phyloP scores from a whole-genome alignment of 2,113 vertebrate genomes.

The Sinocyclocheilus maitianheensis region DNA sequence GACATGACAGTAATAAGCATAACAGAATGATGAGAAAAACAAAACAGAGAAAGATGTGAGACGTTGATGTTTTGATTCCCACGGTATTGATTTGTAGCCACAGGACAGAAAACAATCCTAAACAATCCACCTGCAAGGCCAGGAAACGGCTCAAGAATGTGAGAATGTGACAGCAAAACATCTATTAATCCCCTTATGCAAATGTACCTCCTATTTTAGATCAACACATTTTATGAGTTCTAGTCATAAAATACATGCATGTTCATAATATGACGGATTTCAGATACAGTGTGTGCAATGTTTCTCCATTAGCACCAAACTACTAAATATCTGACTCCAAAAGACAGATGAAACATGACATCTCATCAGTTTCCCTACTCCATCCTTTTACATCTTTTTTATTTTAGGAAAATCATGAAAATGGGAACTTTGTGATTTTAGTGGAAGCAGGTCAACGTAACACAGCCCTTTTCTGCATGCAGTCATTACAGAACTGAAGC shows the following conservation, averaged over 20 bases:
- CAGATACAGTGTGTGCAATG: neutral
- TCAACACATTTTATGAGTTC: neutral
- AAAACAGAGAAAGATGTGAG: neutral
- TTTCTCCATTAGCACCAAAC: neutral
- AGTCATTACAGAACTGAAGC: neutral
- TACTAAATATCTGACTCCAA: neutral
- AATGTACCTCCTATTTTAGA: neutral
- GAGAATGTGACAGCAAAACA: neutral
- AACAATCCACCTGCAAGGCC: neutral
- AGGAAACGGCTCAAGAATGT: neutral
- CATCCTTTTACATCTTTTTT: neutral
- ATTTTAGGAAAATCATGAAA: neutral
- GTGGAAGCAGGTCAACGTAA: neutral
- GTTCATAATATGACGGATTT: neutral
- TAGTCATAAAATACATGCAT: neutral
- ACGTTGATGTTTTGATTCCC: neutral
- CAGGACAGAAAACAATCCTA: conserved; percentile 3
- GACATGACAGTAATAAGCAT: neutral
- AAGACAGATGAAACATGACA: no score
- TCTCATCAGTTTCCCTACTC: neutral
- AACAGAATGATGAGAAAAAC: neutral
- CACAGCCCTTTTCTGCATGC: neutral
- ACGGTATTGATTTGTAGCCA: conserved; percentile 9
- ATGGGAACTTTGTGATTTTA: neutral
- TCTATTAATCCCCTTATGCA: neutral